Conservation (phyloP, 2,888 invertebrate species). For the Colostygia pectinataria region DNA sequence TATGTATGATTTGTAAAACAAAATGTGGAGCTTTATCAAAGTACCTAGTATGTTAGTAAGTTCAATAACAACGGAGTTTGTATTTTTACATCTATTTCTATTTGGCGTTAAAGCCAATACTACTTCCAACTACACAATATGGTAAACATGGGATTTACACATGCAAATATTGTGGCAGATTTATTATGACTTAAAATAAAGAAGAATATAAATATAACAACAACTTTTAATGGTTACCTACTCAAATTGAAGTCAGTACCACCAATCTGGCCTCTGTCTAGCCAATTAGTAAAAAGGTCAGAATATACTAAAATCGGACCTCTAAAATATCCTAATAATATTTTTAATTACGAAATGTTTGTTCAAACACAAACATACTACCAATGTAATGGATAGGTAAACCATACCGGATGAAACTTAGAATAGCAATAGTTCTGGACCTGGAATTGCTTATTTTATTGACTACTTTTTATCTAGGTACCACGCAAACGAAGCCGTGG, state of each 20-base stretch:
- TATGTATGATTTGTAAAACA: slow-evolving; percentile 82
- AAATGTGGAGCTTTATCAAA: slow-evolving; percentile 82
- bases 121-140: slow-evolving; percentile 74
- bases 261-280: no score
- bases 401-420: no score
- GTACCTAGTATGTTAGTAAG: slow-evolving; percentile 78
- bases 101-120: slow-evolving; percentile 61
- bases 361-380: no score
- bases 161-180: slow-evolving; percentile 71
- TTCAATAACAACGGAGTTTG: slow-evolving; percentile 75
- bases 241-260: slow-evolving; percentile 3
- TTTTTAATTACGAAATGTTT: no score
- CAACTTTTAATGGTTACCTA: slow-evolving; percentile 41
- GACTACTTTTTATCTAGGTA: no score
- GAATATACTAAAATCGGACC: no score
- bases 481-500: no score
- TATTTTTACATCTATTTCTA: slow-evolving; percentile 81
- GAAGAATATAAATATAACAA: slow-evolving; percentile 63
- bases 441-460: no score
- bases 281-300: no score
- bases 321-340: no score
- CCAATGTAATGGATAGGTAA: no score
- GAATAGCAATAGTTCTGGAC: no score
- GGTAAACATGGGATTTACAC: slow-evolving; percentile 56
- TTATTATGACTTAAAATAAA: slow-evolving; percentile 78